Evolutionary conservation across 2,888 invertebrate genomes (phyloP).

Genomic region (Galerucella pusilla): DNA sequence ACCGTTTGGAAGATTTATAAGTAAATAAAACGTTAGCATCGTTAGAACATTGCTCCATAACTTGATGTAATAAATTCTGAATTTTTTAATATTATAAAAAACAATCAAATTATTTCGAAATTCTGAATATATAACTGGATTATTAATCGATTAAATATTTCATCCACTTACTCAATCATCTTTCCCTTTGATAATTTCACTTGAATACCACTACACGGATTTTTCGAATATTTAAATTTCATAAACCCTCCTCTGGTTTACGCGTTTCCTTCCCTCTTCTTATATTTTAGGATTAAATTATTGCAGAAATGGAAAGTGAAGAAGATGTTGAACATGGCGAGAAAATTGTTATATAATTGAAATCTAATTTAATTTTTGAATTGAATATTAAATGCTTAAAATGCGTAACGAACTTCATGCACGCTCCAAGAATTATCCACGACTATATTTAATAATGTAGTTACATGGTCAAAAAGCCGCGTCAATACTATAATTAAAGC

Average conservation of each 20-base stretch:
- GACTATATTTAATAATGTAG: neutral
- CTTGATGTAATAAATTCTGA: neutral
- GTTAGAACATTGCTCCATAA: neutral
- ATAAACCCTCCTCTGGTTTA: neutral
- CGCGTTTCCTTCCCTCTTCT: slow-evolving; percentile 6
- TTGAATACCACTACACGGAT: neutral
- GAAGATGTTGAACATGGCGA: slow-evolving; percentile 22
- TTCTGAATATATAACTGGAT: neutral
- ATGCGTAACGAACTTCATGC: slow-evolving; percentile 36
- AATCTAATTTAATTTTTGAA: slow-evolving; percentile 41
- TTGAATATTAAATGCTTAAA: slow-evolving; percentile 44
- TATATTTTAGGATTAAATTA: slow-evolving; percentile 25
- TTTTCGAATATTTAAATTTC: slow-evolving; percentile 2
- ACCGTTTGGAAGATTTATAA: too few species aligned
- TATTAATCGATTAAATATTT: neutral
- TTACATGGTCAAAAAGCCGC: neutral
- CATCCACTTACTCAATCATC: neutral
- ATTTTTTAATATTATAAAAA: too few species aligned
- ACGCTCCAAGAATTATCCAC: slow-evolving; percentile 31
- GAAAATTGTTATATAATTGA: slow-evolving; percentile 39
- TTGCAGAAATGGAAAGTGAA: slow-evolving; percentile 29
- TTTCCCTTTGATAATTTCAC: neutral
- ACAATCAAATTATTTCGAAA: too few species aligned
- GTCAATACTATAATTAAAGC: neutral
- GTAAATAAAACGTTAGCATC: too few species aligned